Base-by-base conservation (phyloP, 2,888 invertebrate species). In the Embidobia sp. region DNA sequence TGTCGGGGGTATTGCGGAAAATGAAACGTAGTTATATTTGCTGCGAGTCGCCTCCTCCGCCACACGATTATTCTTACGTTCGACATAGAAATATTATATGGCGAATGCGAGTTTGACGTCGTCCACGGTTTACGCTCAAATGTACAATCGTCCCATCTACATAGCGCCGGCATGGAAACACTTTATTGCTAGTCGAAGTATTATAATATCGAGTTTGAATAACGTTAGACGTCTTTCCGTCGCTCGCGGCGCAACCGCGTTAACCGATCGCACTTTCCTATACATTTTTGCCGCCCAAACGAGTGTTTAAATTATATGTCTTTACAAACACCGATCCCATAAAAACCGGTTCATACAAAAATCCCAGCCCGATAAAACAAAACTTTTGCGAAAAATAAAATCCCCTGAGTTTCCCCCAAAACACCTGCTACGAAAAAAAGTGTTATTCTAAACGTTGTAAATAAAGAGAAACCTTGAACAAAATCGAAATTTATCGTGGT, bases 131-230 rank as follows among this genome's bases (percentile, higher is more conserved):
- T 48, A 53, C 35, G 51, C 29, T 70, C 27, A 33, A 59, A 35
- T 51, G 61, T 70, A 70, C 46, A 72, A 55, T 72, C 70, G 53
- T 18, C 35, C 48, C 53, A 64, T 72, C 72, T 57, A 31, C 48
- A 16, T 49, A 57, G 15, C 61, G 57, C 63, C 76, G 29, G 78
- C 72, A 69, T 66, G 75, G 53, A 66, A 69, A 64, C 51, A 51
- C 70, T 80, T 79, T 77, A 79, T 73, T 74, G 73, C 72, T 55
- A 78, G 77, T 76, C 79, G 69, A 77, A 69, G 63, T 72, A 80
- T 77, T 70, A 69, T 69, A 75, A 74, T 61, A 61, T 59, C 59
- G 49, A 74, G 59, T 51, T 31, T 44, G 66, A 74, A 61, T 53
- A 59, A 74, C 64, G 42, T 53, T 49, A 66, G 66, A 61, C 74